Evolutionary conservation across 2,113 vertebrate species (phyloP).

Genomic region (Campylorhamphus procurvoides): DNA sequence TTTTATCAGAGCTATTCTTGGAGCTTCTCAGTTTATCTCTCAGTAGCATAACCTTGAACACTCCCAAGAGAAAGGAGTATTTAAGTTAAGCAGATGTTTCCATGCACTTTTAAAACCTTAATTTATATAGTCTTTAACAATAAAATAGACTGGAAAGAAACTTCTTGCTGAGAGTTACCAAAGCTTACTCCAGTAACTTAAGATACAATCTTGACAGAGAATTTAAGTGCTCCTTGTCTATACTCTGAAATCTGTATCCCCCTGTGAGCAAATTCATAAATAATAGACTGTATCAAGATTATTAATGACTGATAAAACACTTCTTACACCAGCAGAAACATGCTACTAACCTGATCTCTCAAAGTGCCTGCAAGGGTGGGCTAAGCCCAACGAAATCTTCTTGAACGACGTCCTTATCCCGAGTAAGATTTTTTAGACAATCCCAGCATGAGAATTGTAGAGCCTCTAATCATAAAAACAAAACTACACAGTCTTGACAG

Average conservation of each 20-base stretch:
- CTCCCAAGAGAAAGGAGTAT: slow-evolving; percentile 38
- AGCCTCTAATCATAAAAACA: slow-evolving; percentile 90
- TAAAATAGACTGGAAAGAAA: not conserved
- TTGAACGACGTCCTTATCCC: slow-evolving; percentile 89
- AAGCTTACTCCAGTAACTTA: not conserved
- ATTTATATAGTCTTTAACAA: not conserved
- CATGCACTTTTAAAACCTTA: not conserved
- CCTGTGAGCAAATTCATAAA: not conserved
- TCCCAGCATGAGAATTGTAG: slow-evolving; percentile 91
- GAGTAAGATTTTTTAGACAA: slow-evolving; percentile 82
- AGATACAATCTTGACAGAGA: not conserved
- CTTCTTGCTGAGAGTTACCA: not conserved
- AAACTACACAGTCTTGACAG: slow-evolving; percentile 91
- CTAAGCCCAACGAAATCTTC: slow-evolving; percentile 85
- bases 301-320: not conserved
- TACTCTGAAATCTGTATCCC: not conserved
- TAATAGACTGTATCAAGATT: not conserved
- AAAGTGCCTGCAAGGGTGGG: slow-evolving; percentile 91
- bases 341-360: slow-evolving; percentile 90
- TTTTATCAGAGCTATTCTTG: slow-evolving; percentile 97
- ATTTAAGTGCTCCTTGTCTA: not conserved
- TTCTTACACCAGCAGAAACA: slow-evolving; percentile 33
- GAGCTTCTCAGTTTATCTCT: slow-evolving; percentile 77
- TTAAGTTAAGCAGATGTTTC: slow-evolving; percentile 49
- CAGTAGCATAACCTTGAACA: slow-evolving; percentile 84